A percentile compares a stretch with the other conserved stretches of the same genome.
These are phyloP conservation scores for Drosophila quinaria DNA, from an alignment of 2,888 invertebrate species.

Conservation along the genomic window DNA sequence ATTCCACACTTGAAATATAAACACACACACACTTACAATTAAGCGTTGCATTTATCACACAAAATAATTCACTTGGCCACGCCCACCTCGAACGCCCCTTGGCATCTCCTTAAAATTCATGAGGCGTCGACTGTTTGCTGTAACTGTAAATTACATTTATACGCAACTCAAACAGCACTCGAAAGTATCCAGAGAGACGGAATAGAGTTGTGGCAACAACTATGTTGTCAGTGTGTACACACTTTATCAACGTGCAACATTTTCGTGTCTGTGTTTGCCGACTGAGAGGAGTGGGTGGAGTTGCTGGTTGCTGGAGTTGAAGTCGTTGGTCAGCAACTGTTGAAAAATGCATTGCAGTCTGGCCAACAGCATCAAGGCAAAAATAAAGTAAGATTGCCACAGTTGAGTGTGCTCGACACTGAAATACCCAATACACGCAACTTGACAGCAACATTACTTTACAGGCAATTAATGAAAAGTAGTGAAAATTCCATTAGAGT, in stretches of 20 bases:
- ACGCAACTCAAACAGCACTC: constrained; percentile 74
- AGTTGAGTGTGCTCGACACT: background rate
- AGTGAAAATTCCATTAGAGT: too few species aligned
- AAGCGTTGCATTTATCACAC: constrained; percentile 73
- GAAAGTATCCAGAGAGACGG: constrained; percentile 38
- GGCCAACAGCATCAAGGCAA: constrained; percentile 29
- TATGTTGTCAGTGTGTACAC: constrained; percentile 18
- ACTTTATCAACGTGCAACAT: constrained; percentile 50
- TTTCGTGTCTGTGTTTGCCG: constrained; percentile 41
- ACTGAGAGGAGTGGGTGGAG: constrained; percentile 15
- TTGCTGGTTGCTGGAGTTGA: constrained; percentile 20
- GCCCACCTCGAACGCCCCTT: constrained; percentile 18
- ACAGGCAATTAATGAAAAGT: too few species aligned
- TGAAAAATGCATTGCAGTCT: constrained; percentile 66
- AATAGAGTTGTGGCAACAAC: constrained; percentile 18
- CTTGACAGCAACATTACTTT: background rate
- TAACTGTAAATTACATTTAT: constrained; percentile 77
- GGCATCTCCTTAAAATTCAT: constrained; percentile 72
- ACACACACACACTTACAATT: constrained; percentile 56
- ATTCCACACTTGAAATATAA: constrained; percentile 25
- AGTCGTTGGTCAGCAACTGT: constrained; percentile 46
- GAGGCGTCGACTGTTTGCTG: constrained; percentile 68
- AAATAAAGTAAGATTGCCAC: constrained; percentile 10
- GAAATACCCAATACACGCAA: background rate
- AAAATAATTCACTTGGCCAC: constrained; percentile 62